Percentiles rank a stretch among this genome's conserved stretches.
Evolutionary conservation across 1,140 invertebrate species (phyloP).

Genomic region (Pogonomyrmex californicus): DNA sequence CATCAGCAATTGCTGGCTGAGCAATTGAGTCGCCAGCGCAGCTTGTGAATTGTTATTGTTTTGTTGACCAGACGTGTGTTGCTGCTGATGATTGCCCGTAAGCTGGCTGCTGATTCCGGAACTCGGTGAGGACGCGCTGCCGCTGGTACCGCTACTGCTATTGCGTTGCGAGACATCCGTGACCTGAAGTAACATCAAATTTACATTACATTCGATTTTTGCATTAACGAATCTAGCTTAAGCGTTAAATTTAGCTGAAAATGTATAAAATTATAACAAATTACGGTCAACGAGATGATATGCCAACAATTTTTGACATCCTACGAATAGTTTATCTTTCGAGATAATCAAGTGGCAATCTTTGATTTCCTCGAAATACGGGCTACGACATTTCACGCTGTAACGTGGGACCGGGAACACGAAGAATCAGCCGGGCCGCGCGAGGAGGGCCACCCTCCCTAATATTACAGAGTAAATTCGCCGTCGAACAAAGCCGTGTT

Average conservation of each 20-base stretch:
- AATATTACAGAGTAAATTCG: slow-evolving; percentile 77
- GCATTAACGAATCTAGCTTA: background rate
- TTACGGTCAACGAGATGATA: background rate
- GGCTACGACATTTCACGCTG: slow-evolving; percentile 57
- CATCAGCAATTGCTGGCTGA: slow-evolving; percentile 89
- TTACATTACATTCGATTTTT: slow-evolving; percentile 11
- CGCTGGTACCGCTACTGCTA: slow-evolving; percentile 86
- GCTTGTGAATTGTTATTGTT: slow-evolving; percentile 87
- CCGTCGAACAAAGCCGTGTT: slow-evolving; percentile 79
- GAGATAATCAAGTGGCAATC: slow-evolving; percentile 11
- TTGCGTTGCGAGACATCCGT: slow-evolving; percentile 87
- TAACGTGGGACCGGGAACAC: slow-evolving; percentile 64
- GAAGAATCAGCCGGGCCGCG: slow-evolving; percentile 63
- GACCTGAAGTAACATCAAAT: slow-evolving; percentile 78
- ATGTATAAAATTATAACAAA: background rate
- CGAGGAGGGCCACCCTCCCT: slow-evolving; percentile 72
- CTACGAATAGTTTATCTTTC: slow-evolving; percentile 19
- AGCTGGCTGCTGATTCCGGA: slow-evolving; percentile 88
- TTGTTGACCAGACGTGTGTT: slow-evolving; percentile 74
- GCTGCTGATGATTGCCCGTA: slow-evolving; percentile 81
- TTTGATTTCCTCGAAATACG: slow-evolving; percentile 46
- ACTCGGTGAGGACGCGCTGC: slow-evolving; percentile 87
- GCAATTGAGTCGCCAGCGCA: slow-evolving; percentile 89
- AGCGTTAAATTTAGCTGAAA: slow-evolving; percentile 1
- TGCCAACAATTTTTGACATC: background rate